Percentiles rank a stretch among this genome's conserved stretches.
phyloP scores from a whole-genome alignment of 2,113 vertebrate genomes.

The Shinisaurus crocodilurus region DNA sequence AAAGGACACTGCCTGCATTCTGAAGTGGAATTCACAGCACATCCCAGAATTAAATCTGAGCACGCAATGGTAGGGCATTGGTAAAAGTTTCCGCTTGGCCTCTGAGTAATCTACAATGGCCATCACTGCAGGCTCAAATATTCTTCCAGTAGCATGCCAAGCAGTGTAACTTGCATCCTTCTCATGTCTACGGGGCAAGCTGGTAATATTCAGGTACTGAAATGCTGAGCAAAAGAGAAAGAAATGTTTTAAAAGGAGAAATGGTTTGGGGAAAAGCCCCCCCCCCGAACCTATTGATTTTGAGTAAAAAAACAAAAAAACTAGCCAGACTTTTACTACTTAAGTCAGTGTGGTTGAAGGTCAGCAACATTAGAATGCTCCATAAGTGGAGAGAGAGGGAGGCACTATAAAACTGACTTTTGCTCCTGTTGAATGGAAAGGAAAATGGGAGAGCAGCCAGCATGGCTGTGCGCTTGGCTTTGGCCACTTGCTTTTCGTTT shows the following conservation, averaged over 20 bases:
- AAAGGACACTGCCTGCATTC: no score
- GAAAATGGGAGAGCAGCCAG: not conserved
- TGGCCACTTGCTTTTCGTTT: not conserved
- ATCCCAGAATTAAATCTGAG: no score
- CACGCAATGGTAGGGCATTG: not conserved
- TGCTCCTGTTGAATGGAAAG: not conserved
- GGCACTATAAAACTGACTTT: not conserved
- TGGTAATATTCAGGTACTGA: not conserved
- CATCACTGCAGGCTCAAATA: not conserved
- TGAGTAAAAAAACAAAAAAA: slow-evolving; percentile 2
- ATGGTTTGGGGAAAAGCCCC: not conserved
- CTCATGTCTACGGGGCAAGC: not conserved
- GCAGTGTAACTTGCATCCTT: not conserved
- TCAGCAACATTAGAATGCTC: not conserved
- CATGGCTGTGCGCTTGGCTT: not conserved
- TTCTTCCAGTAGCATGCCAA: not conserved
- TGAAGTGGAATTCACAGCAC: no score
- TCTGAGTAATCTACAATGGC: not conserved
- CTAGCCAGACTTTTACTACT: not conserved
- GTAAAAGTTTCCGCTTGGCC: not conserved
- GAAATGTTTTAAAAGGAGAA: not conserved
- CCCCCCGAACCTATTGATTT: slow-evolving; percentile 5
- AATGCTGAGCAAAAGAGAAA: not conserved
- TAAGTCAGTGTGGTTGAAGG: not conserved
- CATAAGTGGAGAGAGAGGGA: not conserved